A percentile compares a stretch with the other conserved stretches of the same genome.
Conservation (phyloP, 1,140 invertebrate genomes). For the Brachionus asplanchnoidis region DNA sequence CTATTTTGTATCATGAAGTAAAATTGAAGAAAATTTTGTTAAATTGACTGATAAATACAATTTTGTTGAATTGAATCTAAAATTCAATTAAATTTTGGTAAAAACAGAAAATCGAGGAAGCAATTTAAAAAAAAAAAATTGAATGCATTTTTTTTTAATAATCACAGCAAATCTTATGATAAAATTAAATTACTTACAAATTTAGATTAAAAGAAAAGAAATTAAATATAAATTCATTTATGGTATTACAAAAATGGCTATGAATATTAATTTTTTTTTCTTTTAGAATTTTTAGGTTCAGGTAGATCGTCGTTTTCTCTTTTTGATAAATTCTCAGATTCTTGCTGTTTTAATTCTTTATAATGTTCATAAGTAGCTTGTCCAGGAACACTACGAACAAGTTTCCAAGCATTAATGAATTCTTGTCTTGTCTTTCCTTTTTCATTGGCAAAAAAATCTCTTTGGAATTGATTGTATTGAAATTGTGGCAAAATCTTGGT, state of each 20-base stretch:
- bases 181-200: background rate
- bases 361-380: background rate
- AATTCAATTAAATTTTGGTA: no score
- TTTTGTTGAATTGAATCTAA: no score
- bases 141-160: no score
- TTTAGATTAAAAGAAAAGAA: background rate
- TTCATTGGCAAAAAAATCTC: conserved; percentile 13
- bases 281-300: background rate
- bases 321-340: background rate
- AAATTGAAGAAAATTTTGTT: no score
- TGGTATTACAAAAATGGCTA: background rate
- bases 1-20: no score
- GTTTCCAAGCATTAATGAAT: background rate
- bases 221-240: background rate
- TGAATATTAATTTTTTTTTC: background rate
- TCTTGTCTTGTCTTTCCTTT: background rate
- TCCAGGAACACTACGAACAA: background rate
- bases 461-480: conserved; percentile 7
- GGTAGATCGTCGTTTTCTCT: background rate
- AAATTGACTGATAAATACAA: no score
- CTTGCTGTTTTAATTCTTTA: background rate
- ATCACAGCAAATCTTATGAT: no score
- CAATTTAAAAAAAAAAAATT: no score
- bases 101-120: no score
- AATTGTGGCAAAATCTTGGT: conserved; percentile 3